Base-by-base conservation (phyloP, 1,140 invertebrate genomes). In the Lasaia peninsularis region DNA sequence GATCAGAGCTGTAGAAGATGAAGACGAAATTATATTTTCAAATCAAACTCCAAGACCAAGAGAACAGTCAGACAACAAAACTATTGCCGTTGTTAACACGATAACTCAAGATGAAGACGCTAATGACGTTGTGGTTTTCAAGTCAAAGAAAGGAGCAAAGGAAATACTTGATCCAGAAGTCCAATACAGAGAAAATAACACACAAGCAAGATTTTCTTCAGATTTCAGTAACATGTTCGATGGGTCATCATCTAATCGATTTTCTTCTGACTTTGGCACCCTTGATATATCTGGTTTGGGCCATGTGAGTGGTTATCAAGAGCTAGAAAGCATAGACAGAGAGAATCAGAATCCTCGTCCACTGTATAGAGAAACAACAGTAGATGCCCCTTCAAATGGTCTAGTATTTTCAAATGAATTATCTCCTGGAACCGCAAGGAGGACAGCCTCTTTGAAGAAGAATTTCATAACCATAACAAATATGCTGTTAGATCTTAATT, bases 21-120 rank as follows among this genome's bases (percentile, higher is more conserved):
- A 90, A 8, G 89, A 90, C 48, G 87, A 90, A 71, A 78, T 88
- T 3, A 88, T 90, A 58, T 90, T 86, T 57, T 80, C 87, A 0
- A 86, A 84, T 60, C 79, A 81, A 51, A 71, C 57, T 34, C 51
- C 37, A 35, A 40, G 51, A 34, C 14, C 24, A 11, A 16, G 32
- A 32, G 31, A 31, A 32, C 52, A 7, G 24, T n/a, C 21, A 52
- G n/a, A 33, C 18, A 40, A 9, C 28, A 50, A 10, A 33, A 44
- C 63, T 53, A 49, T 57, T 10, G 50, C 56, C n/a, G 61, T 54
- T 18, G 61, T 60, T 9, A 65, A 60, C 37, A 32, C 52, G 1
- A 60, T 65, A 8, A 59, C 63, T 14, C 77, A 82, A 53, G 86
- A 90, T 9, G 81, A 88, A 24, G 88, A 88, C 20, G 71, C 69